A percentile compares a stretch with the other conserved stretches of the same genome.
Evolutionary conservation across 1,140 invertebrate genomes (phyloP).

Genomic region (Danaus plexippus): DNA sequence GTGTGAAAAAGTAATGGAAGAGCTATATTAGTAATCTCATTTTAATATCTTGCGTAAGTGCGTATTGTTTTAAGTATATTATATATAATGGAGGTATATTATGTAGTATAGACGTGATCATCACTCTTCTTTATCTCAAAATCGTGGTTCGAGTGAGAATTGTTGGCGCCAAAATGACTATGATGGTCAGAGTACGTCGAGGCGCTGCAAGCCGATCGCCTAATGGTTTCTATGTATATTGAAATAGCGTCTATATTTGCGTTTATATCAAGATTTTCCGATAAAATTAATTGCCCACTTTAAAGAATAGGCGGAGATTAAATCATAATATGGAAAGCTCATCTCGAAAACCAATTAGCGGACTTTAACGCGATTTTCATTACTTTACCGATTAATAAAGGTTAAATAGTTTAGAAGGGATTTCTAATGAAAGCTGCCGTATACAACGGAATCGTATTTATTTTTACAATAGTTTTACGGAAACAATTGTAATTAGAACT

Average conservation of each 20-base stretch:
- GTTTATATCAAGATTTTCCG: conserved; percentile 5
- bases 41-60: too few relatives aligned
- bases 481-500: too few relatives aligned
- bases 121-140: conserved; percentile 13
- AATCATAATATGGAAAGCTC: conserved; percentile 22
- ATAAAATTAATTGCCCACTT: conserved; percentile 21
- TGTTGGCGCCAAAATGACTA: conserved; percentile 5
- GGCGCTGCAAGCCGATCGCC: background rate
- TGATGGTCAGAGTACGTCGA: background rate
- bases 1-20: too few relatives aligned
- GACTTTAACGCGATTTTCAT: conserved; percentile 26
- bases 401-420: conserved; percentile 16
- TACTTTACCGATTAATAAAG: conserved; percentile 18
- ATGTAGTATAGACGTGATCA: background rate
- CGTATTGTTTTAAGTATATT: too few relatives aligned
- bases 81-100: too few relatives aligned
- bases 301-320: conserved; percentile 20
- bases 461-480: too few relatives aligned
- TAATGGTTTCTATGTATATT: conserved; percentile 5
- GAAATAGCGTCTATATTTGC: conserved; percentile 1
- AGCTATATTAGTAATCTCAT: too few relatives aligned
- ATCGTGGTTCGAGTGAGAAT: background rate
- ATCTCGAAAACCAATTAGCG: conserved; percentile 23
- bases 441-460: conserved; percentile 3
- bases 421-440: conserved; percentile 17